A percentile compares a stretch with the other conserved stretches of the same genome.
Conservation (phyloP, 2,113 vertebrate species). For the Macrotis lagotis region DNA sequence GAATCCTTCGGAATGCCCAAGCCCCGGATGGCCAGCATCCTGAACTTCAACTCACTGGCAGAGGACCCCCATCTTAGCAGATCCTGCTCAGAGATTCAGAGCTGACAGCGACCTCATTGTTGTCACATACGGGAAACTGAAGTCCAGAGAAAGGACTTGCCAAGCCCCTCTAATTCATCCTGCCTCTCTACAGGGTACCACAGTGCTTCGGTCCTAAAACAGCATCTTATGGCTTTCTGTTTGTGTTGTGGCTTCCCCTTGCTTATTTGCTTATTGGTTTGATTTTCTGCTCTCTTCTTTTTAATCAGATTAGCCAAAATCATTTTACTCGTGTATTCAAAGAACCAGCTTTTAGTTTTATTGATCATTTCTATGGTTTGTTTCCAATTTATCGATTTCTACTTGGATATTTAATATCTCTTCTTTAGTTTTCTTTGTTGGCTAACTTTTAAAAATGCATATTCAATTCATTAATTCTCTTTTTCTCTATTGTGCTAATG, state of each 20-base stretch:
- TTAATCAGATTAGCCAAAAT: background rate
- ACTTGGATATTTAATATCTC: background rate
- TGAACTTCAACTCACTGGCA: background rate
- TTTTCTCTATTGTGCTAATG: background rate
- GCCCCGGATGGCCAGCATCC: background rate
- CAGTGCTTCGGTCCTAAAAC: background rate
- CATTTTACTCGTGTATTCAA: background rate
- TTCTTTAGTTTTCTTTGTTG: background rate
- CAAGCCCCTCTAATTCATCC: background rate
- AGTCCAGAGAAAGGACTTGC: background rate
- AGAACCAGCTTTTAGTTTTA: background rate
- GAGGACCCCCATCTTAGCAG: background rate
- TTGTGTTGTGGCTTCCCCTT: background rate
- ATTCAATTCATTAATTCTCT: background rate
- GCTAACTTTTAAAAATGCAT: background rate
- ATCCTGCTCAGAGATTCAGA: background rate
- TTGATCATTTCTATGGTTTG: background rate
- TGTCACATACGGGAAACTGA: background rate
- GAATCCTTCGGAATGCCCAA: background rate
- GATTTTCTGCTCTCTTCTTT: background rate
- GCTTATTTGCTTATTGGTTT: background rate
- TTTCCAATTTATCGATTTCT: background rate
- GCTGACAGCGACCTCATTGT: background rate
- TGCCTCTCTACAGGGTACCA: too few relatives aligned
- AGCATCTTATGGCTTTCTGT: background rate